phyloP scores from a whole-genome alignment of 1,140 invertebrate species.

The Doryteuthis pealeii region DNA sequence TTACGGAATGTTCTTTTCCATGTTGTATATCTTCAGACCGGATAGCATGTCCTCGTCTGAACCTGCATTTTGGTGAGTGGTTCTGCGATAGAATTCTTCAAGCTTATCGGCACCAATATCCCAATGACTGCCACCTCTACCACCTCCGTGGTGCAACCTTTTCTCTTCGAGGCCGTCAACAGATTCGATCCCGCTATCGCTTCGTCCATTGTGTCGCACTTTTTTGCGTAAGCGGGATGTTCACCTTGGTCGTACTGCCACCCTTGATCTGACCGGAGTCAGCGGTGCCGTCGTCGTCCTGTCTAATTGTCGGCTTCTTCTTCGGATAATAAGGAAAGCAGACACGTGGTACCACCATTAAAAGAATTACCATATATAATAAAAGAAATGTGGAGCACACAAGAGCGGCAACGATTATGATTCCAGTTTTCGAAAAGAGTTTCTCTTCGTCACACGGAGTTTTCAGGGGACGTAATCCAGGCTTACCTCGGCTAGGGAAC shows the following conservation, averaged over 20 bases:
- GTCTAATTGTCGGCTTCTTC: background rate
- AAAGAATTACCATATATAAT: background rate
- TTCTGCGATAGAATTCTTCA: too few relatives aligned
- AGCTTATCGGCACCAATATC: too few relatives aligned
- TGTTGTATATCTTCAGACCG: too few relatives aligned
- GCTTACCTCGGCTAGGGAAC: too few relatives aligned
- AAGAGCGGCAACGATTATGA: background rate
- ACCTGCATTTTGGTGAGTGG: too few relatives aligned
- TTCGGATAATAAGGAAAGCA: background rate
- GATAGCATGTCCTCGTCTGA: too few relatives aligned
- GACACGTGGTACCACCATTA: background rate
- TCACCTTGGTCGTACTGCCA: background rate
- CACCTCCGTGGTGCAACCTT: too few relatives aligned
- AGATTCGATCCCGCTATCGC: background rate
- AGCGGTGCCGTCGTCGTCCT: background rate
- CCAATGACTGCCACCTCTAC: too few relatives aligned
- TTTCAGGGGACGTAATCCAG: too few relatives aligned
- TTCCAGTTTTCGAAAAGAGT: background rate
- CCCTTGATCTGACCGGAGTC: background rate
- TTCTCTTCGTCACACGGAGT: background rate
- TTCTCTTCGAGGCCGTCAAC: background rate
- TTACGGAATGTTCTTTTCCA: too few relatives aligned
- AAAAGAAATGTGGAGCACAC: background rate
- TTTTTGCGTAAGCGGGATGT: background rate
- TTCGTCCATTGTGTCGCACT: background rate